These are phyloP conservation scores for Trinorchestia longiramus DNA, from an alignment of 1,140 invertebrate species.

Conservation along the genomic window DNA sequence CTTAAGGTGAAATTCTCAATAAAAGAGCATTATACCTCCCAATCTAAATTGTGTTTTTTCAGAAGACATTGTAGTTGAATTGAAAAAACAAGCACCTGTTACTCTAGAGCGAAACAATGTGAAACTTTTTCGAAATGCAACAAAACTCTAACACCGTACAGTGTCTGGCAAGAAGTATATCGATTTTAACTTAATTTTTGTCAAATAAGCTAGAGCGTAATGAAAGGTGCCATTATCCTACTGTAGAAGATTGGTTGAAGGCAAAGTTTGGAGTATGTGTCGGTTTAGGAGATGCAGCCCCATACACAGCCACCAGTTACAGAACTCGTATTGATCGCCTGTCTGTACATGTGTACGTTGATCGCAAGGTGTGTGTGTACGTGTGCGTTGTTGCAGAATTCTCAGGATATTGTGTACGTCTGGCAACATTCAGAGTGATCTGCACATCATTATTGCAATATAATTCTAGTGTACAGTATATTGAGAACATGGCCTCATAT, in stretches of 20 bases:
- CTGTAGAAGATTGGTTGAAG: neutral
- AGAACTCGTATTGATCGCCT: conserved; percentile 21
- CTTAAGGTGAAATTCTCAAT: neutral
- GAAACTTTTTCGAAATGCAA: neutral
- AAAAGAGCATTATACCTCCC: neutral
- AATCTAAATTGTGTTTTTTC: neutral
- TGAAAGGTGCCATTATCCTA: neutral
- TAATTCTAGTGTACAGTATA: neutral
- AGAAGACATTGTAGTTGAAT: neutral
- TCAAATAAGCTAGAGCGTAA: neutral
- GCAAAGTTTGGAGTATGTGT: neutral
- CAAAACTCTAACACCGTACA: neutral
- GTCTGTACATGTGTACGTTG: neutral
- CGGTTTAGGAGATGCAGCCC: neutral
- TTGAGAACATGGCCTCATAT: neutral
- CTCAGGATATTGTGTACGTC: neutral
- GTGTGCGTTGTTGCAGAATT: neutral
- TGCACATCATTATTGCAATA: neutral
- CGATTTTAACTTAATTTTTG: neutral
- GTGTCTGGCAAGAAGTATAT: neutral
- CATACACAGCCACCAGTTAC: neutral
- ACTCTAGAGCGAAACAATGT: neutral
- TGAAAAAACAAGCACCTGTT: conserved; percentile 1
- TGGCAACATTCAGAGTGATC: neutral
- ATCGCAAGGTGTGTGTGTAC: neutral